Evolutionary conservation across 1,140 invertebrate genomes (phyloP), one percentile per base, ranked within the genome.

Genomic region (Caligus rogercresseyi): DNA sequence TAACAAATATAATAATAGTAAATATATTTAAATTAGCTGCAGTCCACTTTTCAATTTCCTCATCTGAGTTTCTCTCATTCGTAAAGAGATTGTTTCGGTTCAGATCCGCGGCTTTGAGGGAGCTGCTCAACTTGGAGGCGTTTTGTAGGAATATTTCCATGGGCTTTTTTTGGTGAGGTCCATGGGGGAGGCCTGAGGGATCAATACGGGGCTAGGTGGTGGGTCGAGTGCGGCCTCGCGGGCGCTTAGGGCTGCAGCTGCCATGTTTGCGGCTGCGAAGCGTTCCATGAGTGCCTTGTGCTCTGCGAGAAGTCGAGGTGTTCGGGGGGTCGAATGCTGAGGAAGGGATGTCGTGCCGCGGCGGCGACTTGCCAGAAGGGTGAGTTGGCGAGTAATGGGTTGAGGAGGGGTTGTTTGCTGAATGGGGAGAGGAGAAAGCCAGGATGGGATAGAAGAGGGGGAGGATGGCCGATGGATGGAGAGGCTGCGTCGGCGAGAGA

Each of bases 201-300:
- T 16, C 55, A 23, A 13, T 13, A 14, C 43, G 13, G 13, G 13
- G 13, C n/a, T 51, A 14, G 53, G 53, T 54, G 53, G 21, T 11
- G n/a, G 53, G 16, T 54, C n/a, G 4, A 7, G 4, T 1, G 57
- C 24, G 14, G 53, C 53, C 4, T 13, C 53, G 14, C 24, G 11
- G 25, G 57, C 23, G 18, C 24, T 11, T 20, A 16, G 18, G 1
- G 57, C 57, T 3, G 54, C 54, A 2, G 54, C 20, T 2, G 24
- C 57, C 4, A 21, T 20, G 16, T 18, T 43, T 18, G 57, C 57
- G 1, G 57, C 57, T 2, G 57, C 24, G 16, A 26, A 60, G 2
- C 57, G 23, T 43, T 60, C 57, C 57, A 60, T 31, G 15, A 60
- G n/a, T 18, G 57, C 57, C 24, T 60, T 60, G 24, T 60, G 57